phyloP scores from a whole-genome alignment of 2,888 invertebrate genomes.

The Watsonalla cultraria region DNA sequence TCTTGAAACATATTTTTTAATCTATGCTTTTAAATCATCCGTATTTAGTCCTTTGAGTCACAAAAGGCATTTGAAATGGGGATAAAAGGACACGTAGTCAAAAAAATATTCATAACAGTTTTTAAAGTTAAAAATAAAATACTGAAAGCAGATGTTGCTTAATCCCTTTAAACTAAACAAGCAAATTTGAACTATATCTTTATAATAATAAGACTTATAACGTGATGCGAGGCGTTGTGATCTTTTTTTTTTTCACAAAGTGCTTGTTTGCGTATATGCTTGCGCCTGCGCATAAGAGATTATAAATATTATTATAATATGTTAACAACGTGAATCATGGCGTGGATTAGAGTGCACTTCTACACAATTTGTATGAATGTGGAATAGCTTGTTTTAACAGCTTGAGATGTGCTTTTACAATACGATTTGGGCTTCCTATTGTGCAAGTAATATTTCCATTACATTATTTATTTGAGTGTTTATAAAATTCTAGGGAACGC shows the following conservation, averaged over 20 bases:
- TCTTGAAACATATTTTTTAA: neutral
- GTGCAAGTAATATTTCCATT: too few relatives aligned
- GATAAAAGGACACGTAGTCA: neutral
- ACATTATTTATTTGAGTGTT: too few relatives aligned
- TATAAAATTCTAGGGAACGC: too few relatives aligned
- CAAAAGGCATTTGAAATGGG: neutral
- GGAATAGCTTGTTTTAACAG: too few relatives aligned
- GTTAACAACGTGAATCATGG: conserved; percentile 37
- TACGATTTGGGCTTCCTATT: too few relatives aligned
- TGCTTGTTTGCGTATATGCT: conserved; percentile 29
- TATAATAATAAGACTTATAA: neutral
- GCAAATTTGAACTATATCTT: neutral
- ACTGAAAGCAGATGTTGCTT: conserved; percentile 30
- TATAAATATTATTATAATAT: conserved; percentile 43
- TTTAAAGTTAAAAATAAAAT: conserved; percentile 19
- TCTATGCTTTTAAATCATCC: neutral
- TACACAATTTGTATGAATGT: conserved; percentile 1
- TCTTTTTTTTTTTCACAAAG: conserved; percentile 11
- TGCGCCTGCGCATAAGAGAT: conserved; percentile 37
- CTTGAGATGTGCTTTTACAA: too few relatives aligned
- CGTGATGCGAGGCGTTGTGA: conserved; percentile 5
- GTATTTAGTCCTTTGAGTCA: neutral
- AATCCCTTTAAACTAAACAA: conserved; percentile 11
- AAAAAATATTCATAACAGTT: conserved; percentile 19
- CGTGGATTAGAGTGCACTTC: conserved; percentile 32